phyloP scores from a whole-genome alignment of 1,140 invertebrate species.

The Tachypleus tridentatus region DNA sequence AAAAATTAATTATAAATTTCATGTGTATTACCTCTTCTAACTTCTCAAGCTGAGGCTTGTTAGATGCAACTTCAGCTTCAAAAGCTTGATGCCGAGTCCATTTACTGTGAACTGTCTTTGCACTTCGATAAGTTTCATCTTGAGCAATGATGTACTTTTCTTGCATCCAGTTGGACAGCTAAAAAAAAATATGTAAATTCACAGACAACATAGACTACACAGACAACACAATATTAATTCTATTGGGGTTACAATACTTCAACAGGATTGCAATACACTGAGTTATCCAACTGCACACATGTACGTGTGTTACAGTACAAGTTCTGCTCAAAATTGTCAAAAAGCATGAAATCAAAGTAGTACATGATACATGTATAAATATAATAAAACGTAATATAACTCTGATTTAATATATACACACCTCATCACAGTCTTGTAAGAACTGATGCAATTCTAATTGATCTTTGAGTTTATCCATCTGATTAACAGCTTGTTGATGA shows the following conservation, averaged over 20 bases:
- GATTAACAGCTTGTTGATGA: constrained; percentile 73
- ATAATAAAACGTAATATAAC: neutral
- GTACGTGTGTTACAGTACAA: no score
- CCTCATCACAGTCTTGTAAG: constrained; percentile 93
- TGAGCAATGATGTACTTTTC: constrained; percentile 98
- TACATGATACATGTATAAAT: no score
- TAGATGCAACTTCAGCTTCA: constrained; percentile 95
- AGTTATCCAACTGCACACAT: no score
- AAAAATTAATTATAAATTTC: no score
- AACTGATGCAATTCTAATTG: constrained; percentile 91
- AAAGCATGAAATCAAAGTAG: no score
- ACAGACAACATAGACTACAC: no score
- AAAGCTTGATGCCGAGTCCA: constrained; percentile 99
- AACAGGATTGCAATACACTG: no score
- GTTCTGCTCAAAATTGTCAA: no score
- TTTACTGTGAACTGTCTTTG: constrained; percentile 98
- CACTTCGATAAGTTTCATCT: constrained; percentile 94
- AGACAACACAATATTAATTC: no score
- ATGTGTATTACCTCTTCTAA: constrained; percentile 49
- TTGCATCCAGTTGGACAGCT: constrained; percentile 83
- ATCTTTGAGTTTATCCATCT: constrained; percentile 88
- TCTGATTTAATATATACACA: constrained; percentile 17
- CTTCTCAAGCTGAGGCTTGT: constrained; percentile 87
- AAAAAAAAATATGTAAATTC: constrained; percentile 6
- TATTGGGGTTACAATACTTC: no score